phyloP scores from a whole-genome alignment of 2,113 vertebrate species.

The Lamprologus callipterus region DNA sequence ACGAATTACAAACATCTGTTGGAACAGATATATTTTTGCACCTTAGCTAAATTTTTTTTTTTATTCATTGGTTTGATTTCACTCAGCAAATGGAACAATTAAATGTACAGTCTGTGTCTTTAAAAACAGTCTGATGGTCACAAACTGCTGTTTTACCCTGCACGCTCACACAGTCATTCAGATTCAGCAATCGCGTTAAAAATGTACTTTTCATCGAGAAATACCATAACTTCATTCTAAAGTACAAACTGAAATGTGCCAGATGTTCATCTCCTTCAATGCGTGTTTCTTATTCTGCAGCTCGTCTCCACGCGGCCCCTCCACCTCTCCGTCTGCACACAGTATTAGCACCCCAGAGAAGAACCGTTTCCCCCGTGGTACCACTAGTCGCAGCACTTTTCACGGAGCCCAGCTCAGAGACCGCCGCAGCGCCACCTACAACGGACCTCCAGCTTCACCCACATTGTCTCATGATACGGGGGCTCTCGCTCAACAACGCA shows the following conservation, averaged over 20 bases:
- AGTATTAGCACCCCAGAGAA: slow-evolving; percentile 94
- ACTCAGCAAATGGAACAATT: neutral
- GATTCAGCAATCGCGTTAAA: neutral
- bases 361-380: slow-evolving; percentile 92
- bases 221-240: neutral
- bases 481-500: slow-evolving; percentile 83
- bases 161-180: neutral
- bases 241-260: neutral
- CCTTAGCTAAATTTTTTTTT: neutral
- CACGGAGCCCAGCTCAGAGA: slow-evolving; percentile 95
- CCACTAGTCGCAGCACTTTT: slow-evolving; percentile 95
- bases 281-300: neutral
- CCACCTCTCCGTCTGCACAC: slow-evolving; percentile 90
- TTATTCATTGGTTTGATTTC: neutral
- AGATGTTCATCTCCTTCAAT: neutral
- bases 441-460: slow-evolving; percentile 91
- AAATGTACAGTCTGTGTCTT: neutral
- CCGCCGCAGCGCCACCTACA: slow-evolving; percentile 90
- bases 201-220: neutral
- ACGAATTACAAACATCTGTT: neutral
- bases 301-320: slow-evolving; percentile 82
- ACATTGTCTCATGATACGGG: slow-evolving; percentile 84
- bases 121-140: neutral
- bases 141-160: neutral
- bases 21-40: neutral